Conservation (phyloP, 2,113 vertebrate genomes). For the Cheilinus undulatus region DNA sequence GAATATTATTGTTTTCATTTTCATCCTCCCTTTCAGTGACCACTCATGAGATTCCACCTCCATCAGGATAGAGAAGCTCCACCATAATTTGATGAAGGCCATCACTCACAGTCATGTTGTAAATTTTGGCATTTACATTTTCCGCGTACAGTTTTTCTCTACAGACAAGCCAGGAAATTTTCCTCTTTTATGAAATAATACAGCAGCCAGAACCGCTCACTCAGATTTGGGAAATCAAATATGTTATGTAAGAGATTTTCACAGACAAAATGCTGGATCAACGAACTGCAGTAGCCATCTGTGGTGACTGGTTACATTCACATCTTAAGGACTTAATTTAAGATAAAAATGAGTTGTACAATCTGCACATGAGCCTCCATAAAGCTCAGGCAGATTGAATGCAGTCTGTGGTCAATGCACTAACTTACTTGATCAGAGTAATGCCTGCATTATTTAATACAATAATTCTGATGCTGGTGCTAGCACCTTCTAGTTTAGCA, state of each 20-base stretch:
- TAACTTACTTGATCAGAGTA: too few relatives aligned
- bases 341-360: not conserved
- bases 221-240: conserved; percentile 9
- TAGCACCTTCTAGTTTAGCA: too few relatives aligned
- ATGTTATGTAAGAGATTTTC: not conserved
- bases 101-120: conserved; percentile 13
- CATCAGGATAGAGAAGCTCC: conserved; percentile 13
- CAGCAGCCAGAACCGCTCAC: conserved; percentile 8
- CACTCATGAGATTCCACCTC: conserved; percentile 15
- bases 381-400: not conserved
- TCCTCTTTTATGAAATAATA: not conserved
- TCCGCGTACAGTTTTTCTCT: not conserved
- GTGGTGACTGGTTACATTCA: not conserved
- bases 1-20: conserved; percentile 30
- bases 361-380: not conserved
- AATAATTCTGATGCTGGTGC: too few relatives aligned
- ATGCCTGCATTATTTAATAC: too few relatives aligned
- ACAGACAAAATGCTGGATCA: not conserved
- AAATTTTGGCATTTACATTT: conserved; percentile 20
- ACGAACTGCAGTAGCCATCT: not conserved
- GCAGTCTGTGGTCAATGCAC: too few relatives aligned
- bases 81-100: conserved; percentile 9
- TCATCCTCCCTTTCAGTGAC: conserved; percentile 15
- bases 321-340: not conserved
- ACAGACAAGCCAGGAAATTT: conserved; percentile 13